Base-by-base conservation (phyloP, 2,797 vertebrate genomes). In the Otolemur crassicaudatus region DNA sequence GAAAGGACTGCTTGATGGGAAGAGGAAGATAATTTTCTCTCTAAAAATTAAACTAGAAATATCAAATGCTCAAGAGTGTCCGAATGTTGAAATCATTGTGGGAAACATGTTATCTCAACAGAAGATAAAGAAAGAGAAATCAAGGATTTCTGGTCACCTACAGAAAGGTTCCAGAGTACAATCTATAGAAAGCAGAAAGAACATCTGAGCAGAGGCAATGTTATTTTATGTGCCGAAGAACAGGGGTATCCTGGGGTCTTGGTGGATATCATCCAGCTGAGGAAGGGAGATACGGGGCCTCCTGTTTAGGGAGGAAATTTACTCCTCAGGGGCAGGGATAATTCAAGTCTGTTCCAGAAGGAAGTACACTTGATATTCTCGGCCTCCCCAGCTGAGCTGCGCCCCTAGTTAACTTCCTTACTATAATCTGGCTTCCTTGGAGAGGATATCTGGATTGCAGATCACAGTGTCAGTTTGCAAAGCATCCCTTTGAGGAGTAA, bases 1-100 rank as follows among this genome's bases (percentile, higher is more conserved):
- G n/a, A 56, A 22, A 93, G 20, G 90, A 90, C 83, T 88, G 22
- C 16, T 56, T 37, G 20, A 8, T 34, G 60, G 31, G 34, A 70
- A 67, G 20, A 91, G 11, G 37, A 73, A 93, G 58, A 22, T 60
- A 40, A 82, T 93, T 69, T 75, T 79, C 76, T 87, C 49, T 94
- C 29, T 84, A 43, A 82, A 82, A 94, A 19, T 94, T 84, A 87
- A 96, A 94, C 27, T 31, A 60, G 43, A 90, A 87, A 70, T 75
- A 53, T 60, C 29, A 75, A 95, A 89, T 77, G 2, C 4, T 14
- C 2, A 5, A 27, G 53, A 63, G 11, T 70, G 63, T 89, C 65
- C 37, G 56, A 72, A 25, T 20, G 76, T 34, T 22, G 31, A 91
- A 61, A 17, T 58, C 80, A 65, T 61, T 43, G 29, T 19, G 34